Conservation (phyloP, 37 sponge, comb jelly and placozoan species). For the Crambe crambe region DNA sequence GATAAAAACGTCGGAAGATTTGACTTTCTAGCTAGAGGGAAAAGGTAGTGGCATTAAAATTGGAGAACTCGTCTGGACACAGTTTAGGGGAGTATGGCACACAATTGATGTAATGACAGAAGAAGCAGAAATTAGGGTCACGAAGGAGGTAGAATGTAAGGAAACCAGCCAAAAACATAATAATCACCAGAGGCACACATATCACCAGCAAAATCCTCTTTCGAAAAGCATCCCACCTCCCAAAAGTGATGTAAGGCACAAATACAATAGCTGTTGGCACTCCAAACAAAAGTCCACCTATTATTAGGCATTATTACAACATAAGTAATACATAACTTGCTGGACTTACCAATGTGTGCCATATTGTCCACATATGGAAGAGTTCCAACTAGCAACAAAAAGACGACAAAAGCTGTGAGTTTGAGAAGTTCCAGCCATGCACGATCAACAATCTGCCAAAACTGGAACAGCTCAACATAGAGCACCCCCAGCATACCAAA, state of each 20-base stretch:
- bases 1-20: not conserved
- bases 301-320: not conserved
- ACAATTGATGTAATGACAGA: constrained; percentile 92
- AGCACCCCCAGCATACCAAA: constrained; percentile 92
- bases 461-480: constrained; percentile 91
- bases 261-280: constrained; percentile 86
- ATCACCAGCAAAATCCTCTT: constrained; percentile 81
- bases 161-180: constrained; percentile 75
- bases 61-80: constrained; percentile 73
- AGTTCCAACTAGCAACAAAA: constrained; percentile 82
- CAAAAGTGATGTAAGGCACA: constrained; percentile 97
- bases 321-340: not conserved
- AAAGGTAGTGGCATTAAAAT: constrained; percentile 46
- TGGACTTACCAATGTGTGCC: constrained; percentile 68
- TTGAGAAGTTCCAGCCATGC: constrained; percentile 83
- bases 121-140: constrained; percentile 75
- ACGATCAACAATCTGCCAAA: constrained; percentile 83
- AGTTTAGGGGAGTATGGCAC: constrained; percentile 74
- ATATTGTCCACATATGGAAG: constrained; percentile 91
- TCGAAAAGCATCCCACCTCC: constrained; percentile 72
- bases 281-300: constrained; percentile 92
- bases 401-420: constrained; percentile 55
- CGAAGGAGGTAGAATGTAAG: constrained; percentile 87
- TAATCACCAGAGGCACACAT: constrained; percentile 67
- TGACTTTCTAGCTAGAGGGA: constrained; percentile 13